A percentile compares a stretch with the other conserved stretches of the same genome.
Conservation (phyloP, 2,888 invertebrate genomes). For the Ochropleura plecta region DNA sequence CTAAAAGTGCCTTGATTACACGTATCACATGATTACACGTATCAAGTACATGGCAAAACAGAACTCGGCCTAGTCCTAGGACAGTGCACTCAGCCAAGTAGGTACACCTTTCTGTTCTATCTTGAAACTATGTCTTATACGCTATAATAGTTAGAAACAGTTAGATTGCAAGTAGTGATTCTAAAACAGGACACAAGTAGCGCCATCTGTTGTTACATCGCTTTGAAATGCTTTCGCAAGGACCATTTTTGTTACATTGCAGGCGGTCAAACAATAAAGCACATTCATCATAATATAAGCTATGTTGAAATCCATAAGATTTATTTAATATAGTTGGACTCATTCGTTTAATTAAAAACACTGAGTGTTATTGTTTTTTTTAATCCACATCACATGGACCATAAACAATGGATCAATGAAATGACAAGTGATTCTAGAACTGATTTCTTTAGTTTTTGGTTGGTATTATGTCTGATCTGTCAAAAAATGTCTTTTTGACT, state of each 20-base stretch:
- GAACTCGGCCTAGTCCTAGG: neutral
- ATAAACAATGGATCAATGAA: constrained; percentile 42
- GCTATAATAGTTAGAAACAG: neutral
- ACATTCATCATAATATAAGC: neutral
- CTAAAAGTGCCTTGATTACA: neutral
- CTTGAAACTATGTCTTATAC: neutral
- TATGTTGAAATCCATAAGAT: neutral
- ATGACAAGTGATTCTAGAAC: constrained; percentile 19
- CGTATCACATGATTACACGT: no score
- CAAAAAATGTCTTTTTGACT: constrained; percentile 86
- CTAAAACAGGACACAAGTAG: neutral
- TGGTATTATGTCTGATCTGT: constrained; percentile 64
- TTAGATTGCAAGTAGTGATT: neutral
- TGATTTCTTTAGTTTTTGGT: constrained; percentile 50
- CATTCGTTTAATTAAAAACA: neutral
- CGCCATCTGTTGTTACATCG: constrained; percentile 41
- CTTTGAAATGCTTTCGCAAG: neutral
- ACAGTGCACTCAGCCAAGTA: neutral
- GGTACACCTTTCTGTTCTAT: neutral
- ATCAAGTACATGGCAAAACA: neutral
- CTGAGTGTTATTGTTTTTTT: neutral
- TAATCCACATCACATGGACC: neutral
- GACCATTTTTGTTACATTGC: neutral
- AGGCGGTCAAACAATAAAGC: neutral
- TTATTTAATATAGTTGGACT: neutral